Evolutionary conservation across 64 coral and sea anemone genomes (phyloP).

Genomic region (Stichodactyla helianthus): DNA sequence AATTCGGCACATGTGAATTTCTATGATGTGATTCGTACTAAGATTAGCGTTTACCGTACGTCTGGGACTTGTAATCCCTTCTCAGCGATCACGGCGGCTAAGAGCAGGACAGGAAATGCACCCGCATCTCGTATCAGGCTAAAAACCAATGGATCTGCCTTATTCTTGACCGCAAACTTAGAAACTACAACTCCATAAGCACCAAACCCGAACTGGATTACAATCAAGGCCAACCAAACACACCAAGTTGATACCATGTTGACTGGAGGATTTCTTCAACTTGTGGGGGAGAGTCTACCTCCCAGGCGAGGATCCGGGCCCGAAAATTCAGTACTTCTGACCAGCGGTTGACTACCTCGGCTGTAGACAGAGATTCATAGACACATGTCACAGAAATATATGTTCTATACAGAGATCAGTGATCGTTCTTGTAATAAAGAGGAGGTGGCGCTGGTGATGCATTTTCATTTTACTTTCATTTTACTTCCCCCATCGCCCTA

Average conservation of each 20-base stretch:
- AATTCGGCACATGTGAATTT: too few relatives aligned
- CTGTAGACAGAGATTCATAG: too few relatives aligned
- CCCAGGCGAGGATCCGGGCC: too few relatives aligned
- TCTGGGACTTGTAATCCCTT: conserved; percentile 39
- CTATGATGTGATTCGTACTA: background rate
- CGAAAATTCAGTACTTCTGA: too few relatives aligned
- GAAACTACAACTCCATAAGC: conserved; percentile 81
- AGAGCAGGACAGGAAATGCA: conserved; percentile 68
- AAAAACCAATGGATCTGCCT: conserved; percentile 78
- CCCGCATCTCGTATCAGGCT: conserved; percentile 76
- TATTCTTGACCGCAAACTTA: conserved; percentile 73
- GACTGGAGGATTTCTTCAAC: background rate
- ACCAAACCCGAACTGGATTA: conserved; percentile 74
- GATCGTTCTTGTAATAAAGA: too few relatives aligned
- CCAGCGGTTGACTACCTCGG: too few relatives aligned
- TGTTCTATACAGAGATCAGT: too few relatives aligned
- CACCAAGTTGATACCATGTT: conserved; percentile 46
- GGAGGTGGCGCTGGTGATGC: too few relatives aligned
- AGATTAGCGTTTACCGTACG: conserved; percentile 12
- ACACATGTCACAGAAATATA: too few relatives aligned
- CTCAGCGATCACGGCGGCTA: conserved; percentile 70
- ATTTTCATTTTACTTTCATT: too few relatives aligned
- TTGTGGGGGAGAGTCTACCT: too few relatives aligned
- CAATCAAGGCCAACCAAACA: conserved; percentile 69
- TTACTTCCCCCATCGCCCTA: too few relatives aligned